Evolutionary conservation across 2,113 vertebrate species (phyloP), one percentile per base, ranked within the genome.

Genomic region (Anhinga rufa): DNA sequence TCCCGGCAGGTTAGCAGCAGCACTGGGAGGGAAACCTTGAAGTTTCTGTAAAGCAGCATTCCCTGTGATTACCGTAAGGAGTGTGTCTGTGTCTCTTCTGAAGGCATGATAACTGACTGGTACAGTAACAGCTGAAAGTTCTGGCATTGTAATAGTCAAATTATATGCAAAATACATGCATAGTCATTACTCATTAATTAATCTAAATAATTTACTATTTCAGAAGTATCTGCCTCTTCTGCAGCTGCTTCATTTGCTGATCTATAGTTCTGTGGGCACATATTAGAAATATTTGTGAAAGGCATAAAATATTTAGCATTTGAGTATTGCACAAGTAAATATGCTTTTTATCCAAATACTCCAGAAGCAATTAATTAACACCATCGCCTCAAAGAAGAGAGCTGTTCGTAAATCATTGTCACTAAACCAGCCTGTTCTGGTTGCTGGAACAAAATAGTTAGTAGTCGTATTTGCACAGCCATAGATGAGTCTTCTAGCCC

Each of bases 111-210:
- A 31, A 68, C 74, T 49, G 20, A 25, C 44, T 38, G 79, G 48
- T 68, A 25, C 52, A 10, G 83, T 5, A 72, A 21, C 70, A 90
- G 75, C 77, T 94, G 81, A 81, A 58, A 55, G 46, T 70, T 84
- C 58, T 77, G 88, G 44, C 49, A 70, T 38, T 62, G 52, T 72
- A 90, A 76, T 40, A 88, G 74, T 85, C 81, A 82, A 89, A 91
- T 95, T 54, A 68, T 69, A 88, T 82, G 74, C 92, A 95, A 94
- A 96, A 95, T 52, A 21, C 52, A 92, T 71, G 60, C 46, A 38
- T 75, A 91, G 72, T 68, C 93, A 91, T 90, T 94, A 83, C 60
- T 93, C 72, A 95, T 94, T 96, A 95, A 95, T 94, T 82, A 93
- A 95, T 77, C 83, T 94, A 66, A 91, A 82, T 95, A 92, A 92